These are phyloP conservation scores for Myopa testacea DNA, from an alignment of 2,888 invertebrate genomes.

Conservation along the genomic window DNA sequence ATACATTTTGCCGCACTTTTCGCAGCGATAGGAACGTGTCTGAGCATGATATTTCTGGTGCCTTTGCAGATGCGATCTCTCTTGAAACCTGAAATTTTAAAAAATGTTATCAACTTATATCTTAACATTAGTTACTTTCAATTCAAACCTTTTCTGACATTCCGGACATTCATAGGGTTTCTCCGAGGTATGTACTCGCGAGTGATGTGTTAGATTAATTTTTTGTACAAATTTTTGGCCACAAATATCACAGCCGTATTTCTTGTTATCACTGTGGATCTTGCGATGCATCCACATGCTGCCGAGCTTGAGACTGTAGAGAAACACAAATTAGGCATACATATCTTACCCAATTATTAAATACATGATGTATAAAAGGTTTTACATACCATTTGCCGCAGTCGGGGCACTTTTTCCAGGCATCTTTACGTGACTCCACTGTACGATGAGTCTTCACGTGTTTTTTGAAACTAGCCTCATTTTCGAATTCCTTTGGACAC, in stretches of 20 bases:
- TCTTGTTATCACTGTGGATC: conserved; percentile 67
- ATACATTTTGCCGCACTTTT: conserved; percentile 68
- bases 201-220: conserved; percentile 67
- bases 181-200: conserved; percentile 66
- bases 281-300: conserved; percentile 69
- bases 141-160: conserved; percentile 63
- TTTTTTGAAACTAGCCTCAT: conserved; percentile 62
- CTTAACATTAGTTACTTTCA: neutral
- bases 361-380: neutral
- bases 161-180: conserved; percentile 67
- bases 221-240: conserved; percentile 69
- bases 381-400: conserved; percentile 66
- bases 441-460: conserved; percentile 64
- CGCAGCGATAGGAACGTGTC: conserved; percentile 66
- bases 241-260: conserved; percentile 68
- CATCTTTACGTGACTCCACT: conserved; percentile 61
- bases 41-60: conserved; percentile 68
- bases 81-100: conserved; percentile 59
- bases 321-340: neutral
- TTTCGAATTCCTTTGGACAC: conserved; percentile 64
- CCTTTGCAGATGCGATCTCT: conserved; percentile 66
- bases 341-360: neutral
- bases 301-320: conserved; percentile 63
- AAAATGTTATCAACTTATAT: neutral
- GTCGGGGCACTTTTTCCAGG: conserved; percentile 67